A percentile compares a stretch with the other conserved stretches of the same genome.
Evolutionary conservation across 2,113 vertebrate genomes (phyloP).

Genomic region (Equus przewalskii): DNA sequence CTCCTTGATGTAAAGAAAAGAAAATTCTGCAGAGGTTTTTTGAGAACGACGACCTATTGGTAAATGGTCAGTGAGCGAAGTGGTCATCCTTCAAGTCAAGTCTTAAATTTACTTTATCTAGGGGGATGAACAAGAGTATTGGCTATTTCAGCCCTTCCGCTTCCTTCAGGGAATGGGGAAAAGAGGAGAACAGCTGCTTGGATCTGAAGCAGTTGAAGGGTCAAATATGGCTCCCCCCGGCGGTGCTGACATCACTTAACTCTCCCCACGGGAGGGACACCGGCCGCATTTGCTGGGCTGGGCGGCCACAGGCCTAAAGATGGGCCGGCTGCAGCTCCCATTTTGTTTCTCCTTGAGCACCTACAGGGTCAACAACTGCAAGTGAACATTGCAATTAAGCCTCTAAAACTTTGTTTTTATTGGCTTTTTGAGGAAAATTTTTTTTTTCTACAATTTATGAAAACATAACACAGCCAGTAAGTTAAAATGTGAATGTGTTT

Average conservation of each 20-base stretch:
- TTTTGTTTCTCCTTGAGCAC: slow-evolving; percentile 43
- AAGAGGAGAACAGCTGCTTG: slow-evolving; percentile 69
- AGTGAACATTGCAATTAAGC: slow-evolving; percentile 47
- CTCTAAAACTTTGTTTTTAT: slow-evolving; percentile 72
- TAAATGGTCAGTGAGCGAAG: neutral
- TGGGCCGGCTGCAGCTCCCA: neutral
- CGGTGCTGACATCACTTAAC: slow-evolving; percentile 74
- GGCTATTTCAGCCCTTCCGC: slow-evolving; percentile 22
- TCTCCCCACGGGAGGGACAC: slow-evolving; percentile 72
- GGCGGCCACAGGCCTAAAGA: neutral
- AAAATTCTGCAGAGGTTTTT: slow-evolving; percentile 1
- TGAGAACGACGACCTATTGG: neutral
- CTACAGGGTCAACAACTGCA: slow-evolving; percentile 54
- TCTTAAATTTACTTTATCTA: slow-evolving; percentile 31
- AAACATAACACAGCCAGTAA: slow-evolving; percentile 71
- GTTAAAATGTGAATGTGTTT: slow-evolving; percentile 73
- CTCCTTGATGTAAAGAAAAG: slow-evolving; percentile 49
- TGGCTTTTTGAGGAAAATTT: slow-evolving; percentile 37
- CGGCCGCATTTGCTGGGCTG: neutral
- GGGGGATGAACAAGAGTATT: neutral
- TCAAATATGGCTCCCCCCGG: slow-evolving; percentile 72
- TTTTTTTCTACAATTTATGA: slow-evolving; percentile 61
- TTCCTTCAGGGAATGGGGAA: slow-evolving; percentile 38
- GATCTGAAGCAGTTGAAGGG: slow-evolving; percentile 63
- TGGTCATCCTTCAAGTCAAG: neutral